Evolutionary conservation across 2,888 invertebrate species (phyloP), one percentile per base, ranked within the genome.

Genomic region (Malacosoma neustria): DNA sequence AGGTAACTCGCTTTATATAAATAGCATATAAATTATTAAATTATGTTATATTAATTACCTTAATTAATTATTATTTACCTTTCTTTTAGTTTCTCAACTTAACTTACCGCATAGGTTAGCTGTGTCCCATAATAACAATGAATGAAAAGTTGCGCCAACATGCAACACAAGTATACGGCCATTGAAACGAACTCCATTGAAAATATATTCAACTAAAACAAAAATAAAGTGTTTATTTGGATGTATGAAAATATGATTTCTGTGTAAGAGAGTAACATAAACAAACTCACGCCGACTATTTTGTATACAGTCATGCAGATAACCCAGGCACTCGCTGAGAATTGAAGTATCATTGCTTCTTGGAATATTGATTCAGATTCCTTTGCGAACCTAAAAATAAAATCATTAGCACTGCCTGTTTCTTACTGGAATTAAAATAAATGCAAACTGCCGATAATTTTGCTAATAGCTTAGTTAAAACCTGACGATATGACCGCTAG

Each of bases 221-320:
- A 42, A 34, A 36, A 22, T 33, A 34, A 36, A 22, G 22, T 22
- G 5, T 3, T 22, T 22, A 5, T 22, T 5, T 22, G 2, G 9
- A 22, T 7, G 1, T 3, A 22, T 22, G 2, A 22, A 22, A 22
- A 2, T 3, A 22, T 22, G 22, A 22, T 1, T 22, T 22, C 22
- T 22, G 22, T 9, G 4, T 22, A 22, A 22, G 2, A 22, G 22
- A 7, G 22, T 22, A 22, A 22, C 22, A 22, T 22, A 22, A 22
- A 22, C 22, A 22, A 22, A 62, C 72, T 48, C 60, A 81, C 81
- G 34, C 62, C 70, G 12, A 70, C 70, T 33, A 80, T 74, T 44
- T 75, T 81, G 49, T 80, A 81, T n/a, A 71, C 57, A 1, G 76
- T 77, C 74, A 77, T 80, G 43, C 81, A 81, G 42, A 81, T 68